A percentile compares a stretch with the other conserved stretches of the same genome.
These are phyloP conservation scores for Petroica traversi DNA, from an alignment of 2,113 vertebrate genomes.

Conservation along the genomic window DNA sequence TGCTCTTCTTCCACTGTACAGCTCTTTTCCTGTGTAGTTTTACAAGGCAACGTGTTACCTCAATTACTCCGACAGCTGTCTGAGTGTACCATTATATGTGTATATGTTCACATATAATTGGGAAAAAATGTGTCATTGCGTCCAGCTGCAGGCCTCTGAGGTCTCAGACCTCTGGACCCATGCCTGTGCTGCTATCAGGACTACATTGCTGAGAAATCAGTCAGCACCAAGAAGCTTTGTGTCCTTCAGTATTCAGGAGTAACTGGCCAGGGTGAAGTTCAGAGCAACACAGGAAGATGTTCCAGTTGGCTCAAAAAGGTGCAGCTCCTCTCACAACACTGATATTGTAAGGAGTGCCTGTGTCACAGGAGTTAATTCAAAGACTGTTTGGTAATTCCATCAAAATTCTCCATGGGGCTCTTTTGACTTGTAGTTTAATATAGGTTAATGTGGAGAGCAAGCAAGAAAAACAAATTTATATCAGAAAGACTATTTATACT, in stretches of 20 bases:
- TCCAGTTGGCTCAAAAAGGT: background rate
- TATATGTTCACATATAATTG: background rate
- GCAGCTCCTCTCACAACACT: background rate
- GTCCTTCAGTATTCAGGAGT: background rate
- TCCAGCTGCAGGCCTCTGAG: background rate
- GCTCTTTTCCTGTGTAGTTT: background rate
- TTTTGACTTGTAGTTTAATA: background rate
- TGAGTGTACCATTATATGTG: background rate
- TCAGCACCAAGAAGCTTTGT: background rate
- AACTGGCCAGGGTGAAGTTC: background rate
- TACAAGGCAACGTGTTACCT: background rate
- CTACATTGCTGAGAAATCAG: background rate
- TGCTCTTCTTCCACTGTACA: background rate
- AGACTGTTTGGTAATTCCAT: background rate
- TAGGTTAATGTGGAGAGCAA: background rate
- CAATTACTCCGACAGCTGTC: background rate
- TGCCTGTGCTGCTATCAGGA: background rate
- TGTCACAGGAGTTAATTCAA: background rate
- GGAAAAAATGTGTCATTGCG: background rate
- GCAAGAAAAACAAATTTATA: background rate
- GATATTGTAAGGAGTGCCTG: background rate
- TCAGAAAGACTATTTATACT: background rate
- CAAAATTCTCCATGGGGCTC: background rate
- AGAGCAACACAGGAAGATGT: background rate
- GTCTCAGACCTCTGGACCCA: background rate